Base-by-base conservation (phyloP, 2,888 invertebrate species). In the Glaucopsyche alexis region DNA sequence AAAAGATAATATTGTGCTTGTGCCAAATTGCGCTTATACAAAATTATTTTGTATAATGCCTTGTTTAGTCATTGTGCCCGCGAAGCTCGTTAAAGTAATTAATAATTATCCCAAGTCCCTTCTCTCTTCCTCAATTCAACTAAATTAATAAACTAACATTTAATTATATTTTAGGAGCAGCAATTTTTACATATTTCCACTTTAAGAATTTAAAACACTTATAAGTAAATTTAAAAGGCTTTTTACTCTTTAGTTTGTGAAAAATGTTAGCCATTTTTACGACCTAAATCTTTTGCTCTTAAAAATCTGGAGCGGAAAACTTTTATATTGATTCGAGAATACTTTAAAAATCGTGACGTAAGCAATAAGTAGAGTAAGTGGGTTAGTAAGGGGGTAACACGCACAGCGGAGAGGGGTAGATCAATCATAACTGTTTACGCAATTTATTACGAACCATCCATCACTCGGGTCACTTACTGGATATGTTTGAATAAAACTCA, bases 401-500 rank as follows among this genome's bases (percentile, higher is more conserved):
- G 69, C 69, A 69, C 49, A 69, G 11, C 49, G 47, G 14, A 16
- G 11, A 19, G 69, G 49, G 69, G 69, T 29, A 47, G 69, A 49
- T 69, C 69, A 69, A 69, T 69, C 69, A 69, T 69, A 13, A 49
- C 47, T 69, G 69, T 69, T 69, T 69, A 69, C 69, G 69, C 69
- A 69, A 69, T 69, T 69, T 69, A 47, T 49, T 69, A 47, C 69
- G 13, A 47, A 47, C 69, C 69, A 69, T 69, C 69, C 29, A 69
- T 69, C 69, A 69, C 49, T 19, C 29, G 69, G 69, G 69, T 69
- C 69, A 49, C 49, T 69, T 14, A 29, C 69, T 49, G 3, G 45
- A 47, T 69, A 49, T 69, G 69, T 69, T 69, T 69, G 69, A 69
- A 69, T 47, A 14, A 69, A 47, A 67, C 42, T 69, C 69, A 47